Base-by-base conservation (phyloP, 2,113 vertebrate genomes). In the Clarias macrocephalus region DNA sequence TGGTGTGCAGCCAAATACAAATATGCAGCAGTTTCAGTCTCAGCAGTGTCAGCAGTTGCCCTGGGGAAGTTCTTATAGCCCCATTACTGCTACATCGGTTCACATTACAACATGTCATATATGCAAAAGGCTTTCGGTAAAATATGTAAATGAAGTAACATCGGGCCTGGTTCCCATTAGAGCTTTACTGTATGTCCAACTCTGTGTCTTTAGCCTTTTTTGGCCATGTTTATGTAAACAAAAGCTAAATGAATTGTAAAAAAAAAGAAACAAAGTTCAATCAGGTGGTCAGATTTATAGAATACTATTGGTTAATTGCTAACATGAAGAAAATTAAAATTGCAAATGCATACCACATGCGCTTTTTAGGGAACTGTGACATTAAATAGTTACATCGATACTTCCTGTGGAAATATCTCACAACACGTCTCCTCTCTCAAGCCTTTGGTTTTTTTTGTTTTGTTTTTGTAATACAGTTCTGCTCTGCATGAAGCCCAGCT, bases 401-500 rank as follows among this genome's bases (percentile, higher is more conserved):
- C 73, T 52, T 76, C 73, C 73, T 76, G 73, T 76, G 73, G 73
- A 76, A 76, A 76, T 52, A 76, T 76, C 42, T 52, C 73, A 54
- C 12, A 52, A 7, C n/a, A 5, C 11, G 0, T 10, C 30, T 75
- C 19, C 23, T 48, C 19, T 23, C 19, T 12, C 23, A 25, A 5
- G 25, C 73, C 15, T 52, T 25, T 37, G 2, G 33, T 2, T 37
- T 37, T 37, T 33, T 33, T 33, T 33, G 1, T 33, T 33, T 33
- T 33, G 1, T 33, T 2, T 52, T 76, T 52, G 15, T 13, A 25
- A 42, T 42, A 75, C 21, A 75, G 37, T 12, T 52, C 42, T 76
- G 21, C 21, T 52, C 42, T 76, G 21, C n/a, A 12, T 4, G 6
- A 11, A 48, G 70, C 37, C 37, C 21, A 12, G n/a, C 13, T 52